Conservation (phyloP, 2,797 vertebrate species). For the Tenualosa ilisha region DNA sequence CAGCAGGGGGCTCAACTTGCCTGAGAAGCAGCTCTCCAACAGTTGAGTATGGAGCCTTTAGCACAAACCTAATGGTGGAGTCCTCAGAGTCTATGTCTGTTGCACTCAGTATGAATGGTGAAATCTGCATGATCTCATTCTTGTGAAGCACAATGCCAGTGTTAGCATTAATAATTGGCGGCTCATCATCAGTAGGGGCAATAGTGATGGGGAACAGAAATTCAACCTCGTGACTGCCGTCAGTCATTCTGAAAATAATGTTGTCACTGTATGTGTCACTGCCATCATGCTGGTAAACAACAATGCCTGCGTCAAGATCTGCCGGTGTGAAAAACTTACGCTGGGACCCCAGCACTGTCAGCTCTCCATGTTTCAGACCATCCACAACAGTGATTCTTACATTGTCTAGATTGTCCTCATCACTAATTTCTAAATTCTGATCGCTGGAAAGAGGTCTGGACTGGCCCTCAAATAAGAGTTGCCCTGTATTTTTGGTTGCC, state of each 20-base stretch:
- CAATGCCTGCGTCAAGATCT: slow-evolving; percentile 77
- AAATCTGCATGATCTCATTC: slow-evolving; percentile 83
- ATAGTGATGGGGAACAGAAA: slow-evolving; percentile 87
- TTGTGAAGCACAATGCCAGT: slow-evolving; percentile 79
- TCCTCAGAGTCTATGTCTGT: slow-evolving; percentile 88
- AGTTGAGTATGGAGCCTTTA: slow-evolving; percentile 69
- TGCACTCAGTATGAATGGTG: slow-evolving; percentile 84
- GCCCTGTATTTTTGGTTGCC: slow-evolving; percentile 78
- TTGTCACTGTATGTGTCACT: slow-evolving; percentile 88
- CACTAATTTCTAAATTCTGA: slow-evolving; percentile 82
- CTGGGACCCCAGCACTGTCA: slow-evolving; percentile 66
- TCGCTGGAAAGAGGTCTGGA: slow-evolving; percentile 77
- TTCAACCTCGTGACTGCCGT: slow-evolving; percentile 81
- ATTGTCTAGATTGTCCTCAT: slow-evolving; percentile 82
- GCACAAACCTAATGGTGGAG: slow-evolving; percentile 79
- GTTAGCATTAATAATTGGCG: slow-evolving; percentile 81
- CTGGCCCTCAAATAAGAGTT: slow-evolving; percentile 86
- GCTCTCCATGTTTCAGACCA: slow-evolving; percentile 80
- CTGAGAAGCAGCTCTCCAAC: slow-evolving; percentile 81
- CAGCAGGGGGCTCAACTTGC: slow-evolving; percentile 75
- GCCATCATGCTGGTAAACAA: slow-evolving; percentile 86
- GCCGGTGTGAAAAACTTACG: slow-evolving; percentile 77
- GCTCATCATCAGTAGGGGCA: slow-evolving; percentile 83
- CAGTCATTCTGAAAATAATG: slow-evolving; percentile 82
- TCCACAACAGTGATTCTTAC: slow-evolving; percentile 76